Conservation (phyloP, 2,888 invertebrate genomes). For the Xylota sylvarum region DNA sequence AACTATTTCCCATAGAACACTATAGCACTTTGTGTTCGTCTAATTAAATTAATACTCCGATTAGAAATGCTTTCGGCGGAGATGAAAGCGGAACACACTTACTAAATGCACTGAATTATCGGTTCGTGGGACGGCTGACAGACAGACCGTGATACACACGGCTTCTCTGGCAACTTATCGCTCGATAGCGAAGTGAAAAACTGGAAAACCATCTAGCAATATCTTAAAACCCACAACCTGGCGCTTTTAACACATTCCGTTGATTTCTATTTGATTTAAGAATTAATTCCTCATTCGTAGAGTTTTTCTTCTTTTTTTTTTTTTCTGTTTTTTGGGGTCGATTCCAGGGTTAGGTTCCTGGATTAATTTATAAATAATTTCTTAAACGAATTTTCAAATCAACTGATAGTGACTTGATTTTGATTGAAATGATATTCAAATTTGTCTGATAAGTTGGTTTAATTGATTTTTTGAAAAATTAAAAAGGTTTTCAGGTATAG, state of each 20-base stretch:
- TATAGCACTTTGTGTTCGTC: slow-evolving; percentile 59
- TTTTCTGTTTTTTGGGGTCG: slow-evolving; percentile 9
- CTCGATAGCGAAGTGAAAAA: slow-evolving; percentile 44
- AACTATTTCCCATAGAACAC: slow-evolving; percentile 51
- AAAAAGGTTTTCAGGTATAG: slow-evolving; percentile 31
- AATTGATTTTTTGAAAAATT: slow-evolving; percentile 47
- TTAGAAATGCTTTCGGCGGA: slow-evolving; percentile 61
- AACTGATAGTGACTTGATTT: slow-evolving; percentile 53
- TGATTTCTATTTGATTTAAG: slow-evolving; percentile 60
- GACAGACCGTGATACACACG: slow-evolving; percentile 8
- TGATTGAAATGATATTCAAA: slow-evolving; percentile 60
- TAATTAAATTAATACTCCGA: slow-evolving; percentile 69
- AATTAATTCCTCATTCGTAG: slow-evolving; percentile 38
- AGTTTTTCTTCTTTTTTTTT: too few relatives aligned
- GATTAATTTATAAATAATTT: slow-evolving; percentile 55
- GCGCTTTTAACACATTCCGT: slow-evolving; percentile 68
- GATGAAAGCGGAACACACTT: slow-evolving; percentile 64
- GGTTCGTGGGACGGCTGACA: slow-evolving; percentile 55
- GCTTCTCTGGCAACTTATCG: slow-evolving; percentile 28
- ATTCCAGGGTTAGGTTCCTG: neutral
- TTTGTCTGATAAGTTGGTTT: slow-evolving; percentile 50
- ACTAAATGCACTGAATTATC: slow-evolving; percentile 71
- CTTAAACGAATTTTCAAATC: slow-evolving; percentile 55
- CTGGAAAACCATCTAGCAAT: slow-evolving; percentile 23
- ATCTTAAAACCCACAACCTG: slow-evolving; percentile 41